Conservation (phyloP, 1,140 invertebrate genomes). For the Telenomus remus region DNA sequence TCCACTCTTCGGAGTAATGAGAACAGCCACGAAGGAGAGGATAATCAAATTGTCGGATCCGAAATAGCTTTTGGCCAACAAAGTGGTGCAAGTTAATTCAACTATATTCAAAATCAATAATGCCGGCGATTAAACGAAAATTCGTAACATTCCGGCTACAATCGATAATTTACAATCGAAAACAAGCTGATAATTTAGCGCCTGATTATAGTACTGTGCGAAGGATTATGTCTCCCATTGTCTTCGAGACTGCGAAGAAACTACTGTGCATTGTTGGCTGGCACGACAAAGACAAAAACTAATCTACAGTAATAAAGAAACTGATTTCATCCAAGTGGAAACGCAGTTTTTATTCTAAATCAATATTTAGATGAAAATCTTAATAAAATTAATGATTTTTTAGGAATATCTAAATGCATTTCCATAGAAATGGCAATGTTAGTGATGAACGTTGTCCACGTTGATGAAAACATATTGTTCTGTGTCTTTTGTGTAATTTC, state of each 20-base stretch:
- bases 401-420: too few relatives aligned
- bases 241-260: conserved; percentile 7
- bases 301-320: neutral
- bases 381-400: too few relatives aligned
- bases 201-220: neutral
- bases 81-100: conserved; percentile 32
- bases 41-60: conserved; percentile 16
- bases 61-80: conserved; percentile 21
- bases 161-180: conserved; percentile 28
- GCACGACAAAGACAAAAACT: too few relatives aligned
- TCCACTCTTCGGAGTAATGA: conserved; percentile 1
- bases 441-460: too few relatives aligned
- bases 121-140: conserved; percentile 31
- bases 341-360: too few relatives aligned
- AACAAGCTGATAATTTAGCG: conserved; percentile 27
- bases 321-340: too few relatives aligned
- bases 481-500: too few relatives aligned
- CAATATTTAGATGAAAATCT: too few relatives aligned
- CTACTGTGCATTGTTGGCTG: too few relatives aligned
- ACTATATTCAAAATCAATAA: conserved; percentile 43
- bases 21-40: neutral
- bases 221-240: conserved; percentile 4
- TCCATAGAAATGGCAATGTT: too few relatives aligned
- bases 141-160: conserved; percentile 19
- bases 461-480: too few relatives aligned